Base-by-base conservation (phyloP, 2,888 invertebrate genomes). In the Lordiphosa fenestrarum region DNA sequence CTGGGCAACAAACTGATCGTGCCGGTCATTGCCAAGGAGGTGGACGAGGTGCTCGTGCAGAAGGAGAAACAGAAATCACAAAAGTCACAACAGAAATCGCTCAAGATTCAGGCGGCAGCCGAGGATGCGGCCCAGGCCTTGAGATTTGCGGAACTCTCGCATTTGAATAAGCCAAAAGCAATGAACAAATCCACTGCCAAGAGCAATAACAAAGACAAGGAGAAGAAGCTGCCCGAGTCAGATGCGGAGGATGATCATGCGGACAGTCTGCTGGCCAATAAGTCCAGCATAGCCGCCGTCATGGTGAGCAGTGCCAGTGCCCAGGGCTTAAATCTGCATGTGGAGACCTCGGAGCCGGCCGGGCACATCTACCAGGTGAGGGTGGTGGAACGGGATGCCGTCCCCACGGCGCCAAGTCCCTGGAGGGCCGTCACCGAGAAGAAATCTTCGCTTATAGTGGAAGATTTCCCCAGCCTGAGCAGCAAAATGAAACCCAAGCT, bases 1-100 rank as follows among this genome's bases (percentile, higher is more conserved):
- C 80, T 90, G 66, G 84, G 81, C 13, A 85, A 86, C 38, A 88
- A 89, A 53, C 62, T 90, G 35, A 83, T 90, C 42, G 90, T 90
- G 1, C 90, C 90, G 0, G 89, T 90, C 6, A 89, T 90, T 51
- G 89, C 88, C 47, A 89, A 89, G 66, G 84, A 87, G 40, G 68
- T 87, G 30, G 85, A 88, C 33, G 85, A 87, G 56, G 88, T 87
- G 36, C 63, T 88, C 5, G 78, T 73, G 2, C 85, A 76, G 33
- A 86, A 85, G 61, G 85, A 88, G 63, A 87, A 84, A 50, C 62
- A 66, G 53, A 64, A 56, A 49, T 10, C 51, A 59, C 72, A 54
- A 55, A 64, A 47, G 19, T 37, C 46, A 10, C 44, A 41, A 15
- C 60, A 50, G 46, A 53, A 30, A 30, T 30, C 30, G 9, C 10